Evolutionary conservation across 2,888 invertebrate species (phyloP), one percentile per base, ranked within the genome.

Genomic region (Tiliacea aurago): DNA sequence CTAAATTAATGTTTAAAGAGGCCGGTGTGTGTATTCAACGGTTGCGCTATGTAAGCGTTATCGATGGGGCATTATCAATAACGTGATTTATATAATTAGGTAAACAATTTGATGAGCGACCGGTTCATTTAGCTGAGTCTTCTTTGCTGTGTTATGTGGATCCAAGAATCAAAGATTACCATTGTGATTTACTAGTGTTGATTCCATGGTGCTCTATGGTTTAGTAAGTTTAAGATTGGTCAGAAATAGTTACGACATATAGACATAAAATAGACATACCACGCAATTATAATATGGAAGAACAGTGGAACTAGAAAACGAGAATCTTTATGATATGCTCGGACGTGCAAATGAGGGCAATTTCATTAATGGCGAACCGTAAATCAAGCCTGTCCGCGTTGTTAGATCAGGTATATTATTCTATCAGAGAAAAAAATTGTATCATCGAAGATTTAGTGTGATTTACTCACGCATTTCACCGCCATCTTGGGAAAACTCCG

Each of bases 1-100:
- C 63, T 56, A 87, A 87, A 83, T 83, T 28, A 86, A 84, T 90
- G 87, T 89, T 90, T 88, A 81, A 85, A 85, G 77, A 88, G 90
- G 88, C 83, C 88, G 74, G 72, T 81, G 83, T 83, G 66, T 81
- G 75, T 77, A 83, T 80, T 84, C 76, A 80, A 79, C 81, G 80
- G 86, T 84, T 84, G 76, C 81, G 86, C 86, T 81, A 76, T 80
- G 88, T 86, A 84, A 86, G 90, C 88, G 84, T 85, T 87, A 89
- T 89, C 85, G 65, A 66, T 68, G 68, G 76, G 70, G 70, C 71
- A 80, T 80, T 77, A 82, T 84, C 71, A 87, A 86, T 86, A 85
- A 85, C 79, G 80, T 73, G 74, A 78, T 81, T 85, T 84, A 85
- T 78, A 62, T 84, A 85, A 86, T 87, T 78, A 76, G 47, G 73